Base-by-base conservation (phyloP, 2,113 vertebrate species). In the Amazona vittata region DNA sequence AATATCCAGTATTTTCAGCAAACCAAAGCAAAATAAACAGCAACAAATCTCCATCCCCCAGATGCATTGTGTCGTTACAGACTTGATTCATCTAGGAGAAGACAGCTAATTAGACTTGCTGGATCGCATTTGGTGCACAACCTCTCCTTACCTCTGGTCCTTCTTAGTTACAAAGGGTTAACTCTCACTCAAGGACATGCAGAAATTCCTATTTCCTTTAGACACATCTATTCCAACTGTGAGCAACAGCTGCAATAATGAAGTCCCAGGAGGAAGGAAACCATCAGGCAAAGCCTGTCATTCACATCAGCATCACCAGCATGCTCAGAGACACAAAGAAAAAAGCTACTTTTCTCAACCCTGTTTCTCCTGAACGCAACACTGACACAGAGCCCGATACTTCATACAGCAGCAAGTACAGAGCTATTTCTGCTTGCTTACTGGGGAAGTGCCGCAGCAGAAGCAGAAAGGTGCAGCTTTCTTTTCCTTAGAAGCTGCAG, bases 341-440 rank as follows among this genome's bases (percentile, higher is more conserved):
- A 70, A 46, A 80, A 63, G n/a, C 52, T 81, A 15, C 55, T 88
- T 63, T 67, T 31, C 53, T 31, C n/a, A 4, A 69, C 67, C 68
- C 82, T 33, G 8, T 53, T 80, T 76, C 78, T 69, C 78, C 60
- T 31, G 52, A 31, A 50, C 11, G 0, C 31, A 67, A 0, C 19
- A 5, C 39, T 24, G 41, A n/a, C 35, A 52, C 6, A 26, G 67
- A 64, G 53, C 1, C 62, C 10, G 0, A 19, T 6, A 4, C 41
- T 33, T 52, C 17, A 1, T 1, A n/a, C 4, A 83, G 44, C 71
- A 53, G 46, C 2, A 3, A 75, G 16, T 0, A 22, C 10, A 44
- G 15, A 65, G 53, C 41, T 13, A 59, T n/a, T 26, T 20, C 28
- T 7, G 0, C n/a, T 64, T 2, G 0, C 50, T 81, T 6, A 0